Evolutionary conservation across 2,113 vertebrate species (phyloP).

Genomic region (Tretioscincus oriximinensis): DNA sequence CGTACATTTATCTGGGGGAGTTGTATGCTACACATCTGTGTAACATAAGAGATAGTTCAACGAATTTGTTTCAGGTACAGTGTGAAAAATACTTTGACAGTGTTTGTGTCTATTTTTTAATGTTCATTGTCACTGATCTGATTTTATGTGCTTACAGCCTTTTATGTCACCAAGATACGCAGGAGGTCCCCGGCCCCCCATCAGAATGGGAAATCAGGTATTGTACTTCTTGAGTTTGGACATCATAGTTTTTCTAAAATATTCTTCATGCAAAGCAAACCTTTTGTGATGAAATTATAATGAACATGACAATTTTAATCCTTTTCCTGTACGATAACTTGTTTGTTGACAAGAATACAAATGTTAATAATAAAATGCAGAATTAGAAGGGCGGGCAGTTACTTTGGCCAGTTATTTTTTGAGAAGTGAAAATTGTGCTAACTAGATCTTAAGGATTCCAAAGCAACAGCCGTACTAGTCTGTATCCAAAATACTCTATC

Average conservation of each 20-base stretch:
- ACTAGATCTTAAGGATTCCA: background rate
- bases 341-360: background rate
- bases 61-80: background rate
- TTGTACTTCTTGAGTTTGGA: conserved; percentile 24
- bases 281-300: background rate
- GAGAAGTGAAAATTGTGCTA: background rate
- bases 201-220: conserved; percentile 98
- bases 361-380: rapidly evolving
- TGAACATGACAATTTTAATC: background rate
- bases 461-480: too few relatives aligned
- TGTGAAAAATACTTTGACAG: background rate
- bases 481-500: too few relatives aligned
- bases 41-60: background rate
- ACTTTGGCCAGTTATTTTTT: background rate
- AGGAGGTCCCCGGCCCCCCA: conserved; percentile 94
- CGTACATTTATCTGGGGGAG: background rate
- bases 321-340: rapidly evolving
- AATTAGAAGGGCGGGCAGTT: background rate
- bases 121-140: conserved; percentile 63
- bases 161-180: conserved; percentile 98
- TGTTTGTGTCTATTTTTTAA: conserved; percentile 37
- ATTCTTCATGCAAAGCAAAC: background rate
- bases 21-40: background rate
- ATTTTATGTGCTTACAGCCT: conserved; percentile 82
- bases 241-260: background rate